phyloP scores from a whole-genome alignment of 2,113 vertebrate genomes.

The Elgaria multicarinata region DNA sequence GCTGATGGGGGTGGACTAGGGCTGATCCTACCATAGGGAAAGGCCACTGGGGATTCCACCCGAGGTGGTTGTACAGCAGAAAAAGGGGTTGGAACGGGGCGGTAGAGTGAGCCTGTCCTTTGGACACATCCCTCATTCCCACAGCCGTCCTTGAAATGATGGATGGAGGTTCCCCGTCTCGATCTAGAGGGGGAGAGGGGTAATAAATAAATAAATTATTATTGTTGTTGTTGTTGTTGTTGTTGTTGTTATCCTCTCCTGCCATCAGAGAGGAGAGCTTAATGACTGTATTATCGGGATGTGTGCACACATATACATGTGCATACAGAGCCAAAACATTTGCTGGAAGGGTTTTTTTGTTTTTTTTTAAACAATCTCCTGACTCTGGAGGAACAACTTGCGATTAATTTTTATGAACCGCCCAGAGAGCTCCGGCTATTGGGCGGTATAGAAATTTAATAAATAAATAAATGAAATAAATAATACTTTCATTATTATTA shows the following conservation, averaged over 20 bases:
- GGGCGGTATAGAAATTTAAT: no score
- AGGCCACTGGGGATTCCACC: no score
- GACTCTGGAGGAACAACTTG: neutral
- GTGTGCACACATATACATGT: neutral
- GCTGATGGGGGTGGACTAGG: neutral
- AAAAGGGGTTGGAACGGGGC: neutral
- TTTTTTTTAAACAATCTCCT: neutral
- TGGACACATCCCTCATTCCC: neutral
- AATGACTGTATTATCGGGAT: neutral
- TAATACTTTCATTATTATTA: no score
- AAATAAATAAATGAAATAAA: no score
- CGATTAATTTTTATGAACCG: no score
- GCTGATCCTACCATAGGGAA: neutral
- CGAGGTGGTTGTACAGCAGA: neutral
- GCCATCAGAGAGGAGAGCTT: no score
- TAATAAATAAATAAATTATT: no score
- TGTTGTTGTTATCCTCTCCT: neutral
- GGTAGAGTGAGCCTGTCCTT: neutral
- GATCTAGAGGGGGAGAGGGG: no score
- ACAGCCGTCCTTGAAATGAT: neutral
- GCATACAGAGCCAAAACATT: neutral
- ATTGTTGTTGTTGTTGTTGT: no score
- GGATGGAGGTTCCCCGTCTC: no score
- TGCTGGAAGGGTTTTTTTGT: no score
- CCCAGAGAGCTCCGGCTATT: no score